Conservation (phyloP, 2,797 vertebrate genomes). For the Astyanax mexicanus region DNA sequence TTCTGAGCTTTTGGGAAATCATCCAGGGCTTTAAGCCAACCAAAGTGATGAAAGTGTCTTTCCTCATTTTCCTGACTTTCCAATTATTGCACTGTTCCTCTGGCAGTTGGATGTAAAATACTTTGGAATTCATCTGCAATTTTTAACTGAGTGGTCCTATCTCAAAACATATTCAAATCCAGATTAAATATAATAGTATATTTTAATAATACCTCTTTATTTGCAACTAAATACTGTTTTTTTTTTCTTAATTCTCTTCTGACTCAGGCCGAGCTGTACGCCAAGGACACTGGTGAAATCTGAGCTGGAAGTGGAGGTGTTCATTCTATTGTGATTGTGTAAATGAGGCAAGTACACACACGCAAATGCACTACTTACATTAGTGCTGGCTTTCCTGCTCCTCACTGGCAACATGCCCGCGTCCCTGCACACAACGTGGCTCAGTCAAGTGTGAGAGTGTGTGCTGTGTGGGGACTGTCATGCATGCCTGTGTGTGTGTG, state of each 20-base stretch:
- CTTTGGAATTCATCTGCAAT: too few species aligned
- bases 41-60: too few species aligned
- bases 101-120: neutral
- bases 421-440: conserved; percentile 25
- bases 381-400: conserved; percentile 14
- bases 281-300: neutral
- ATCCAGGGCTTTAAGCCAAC: too few species aligned
- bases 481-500: conserved; percentile 33
- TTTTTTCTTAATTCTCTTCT: neutral
- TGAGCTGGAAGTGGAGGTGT: neutral
- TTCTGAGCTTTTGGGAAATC: too few species aligned
- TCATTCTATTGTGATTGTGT: neutral
- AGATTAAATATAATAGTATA: too few species aligned
- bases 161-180: too few species aligned
- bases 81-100: too few species aligned
- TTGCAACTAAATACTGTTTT: too few species aligned
- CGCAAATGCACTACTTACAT: conserved; percentile 8
- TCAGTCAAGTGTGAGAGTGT: conserved; percentile 32
- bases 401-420: conserved; percentile 13
- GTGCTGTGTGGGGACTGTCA: conserved; percentile 30
- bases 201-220: too few species aligned
- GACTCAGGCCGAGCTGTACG: neutral
- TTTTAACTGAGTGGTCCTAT: too few species aligned
- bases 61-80: too few species aligned
- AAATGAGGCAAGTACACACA: conserved; percentile 1